phyloP scores from a whole-genome alignment of 2,888 invertebrate species.

The Brachycybe producta region DNA sequence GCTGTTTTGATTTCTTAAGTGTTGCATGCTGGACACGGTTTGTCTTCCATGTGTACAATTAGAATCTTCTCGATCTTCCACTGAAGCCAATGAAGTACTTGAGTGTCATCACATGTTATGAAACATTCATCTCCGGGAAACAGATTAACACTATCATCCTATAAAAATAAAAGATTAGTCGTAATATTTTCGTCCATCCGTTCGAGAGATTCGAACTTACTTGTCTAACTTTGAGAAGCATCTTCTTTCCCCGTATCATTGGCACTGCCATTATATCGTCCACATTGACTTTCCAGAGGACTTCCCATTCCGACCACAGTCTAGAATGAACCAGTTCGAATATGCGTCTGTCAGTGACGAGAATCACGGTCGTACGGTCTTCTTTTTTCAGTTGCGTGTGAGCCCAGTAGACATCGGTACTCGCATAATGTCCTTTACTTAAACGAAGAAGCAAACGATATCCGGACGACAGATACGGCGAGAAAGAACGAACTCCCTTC shows the following conservation, averaged over 20 bases:
- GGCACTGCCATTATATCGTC: slow-evolving; percentile 59
- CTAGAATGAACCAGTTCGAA: slow-evolving; percentile 56
- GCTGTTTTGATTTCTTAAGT: neutral
- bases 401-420: slow-evolving; percentile 55
- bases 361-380: slow-evolving; percentile 49
- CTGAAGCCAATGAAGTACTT: slow-evolving; percentile 52
- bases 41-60: slow-evolving; percentile 58
- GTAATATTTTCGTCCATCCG: neutral
- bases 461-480: slow-evolving; percentile 55
- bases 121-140: slow-evolving; percentile 50
- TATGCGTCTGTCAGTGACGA: slow-evolving; percentile 56
- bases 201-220: slow-evolving; percentile 38
- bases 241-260: slow-evolving; percentile 44
- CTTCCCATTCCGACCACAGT: slow-evolving; percentile 57
- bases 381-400: slow-evolving; percentile 48
- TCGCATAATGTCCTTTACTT: slow-evolving; percentile 49
- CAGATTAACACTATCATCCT: slow-evolving; percentile 27
- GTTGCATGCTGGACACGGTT: slow-evolving; percentile 40
- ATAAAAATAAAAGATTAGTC: slow-evolving; percentile 38
- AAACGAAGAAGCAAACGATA: slow-evolving; percentile 49
- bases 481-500: slow-evolving; percentile 60
- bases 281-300: slow-evolving; percentile 59
- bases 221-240: slow-evolving; percentile 59
- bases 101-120: slow-evolving; percentile 49
- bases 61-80: slow-evolving; percentile 61